These are phyloP conservation scores for Elymnias hypermnestra DNA, from an alignment of 1,140 invertebrate species.

Conservation along the genomic window DNA sequence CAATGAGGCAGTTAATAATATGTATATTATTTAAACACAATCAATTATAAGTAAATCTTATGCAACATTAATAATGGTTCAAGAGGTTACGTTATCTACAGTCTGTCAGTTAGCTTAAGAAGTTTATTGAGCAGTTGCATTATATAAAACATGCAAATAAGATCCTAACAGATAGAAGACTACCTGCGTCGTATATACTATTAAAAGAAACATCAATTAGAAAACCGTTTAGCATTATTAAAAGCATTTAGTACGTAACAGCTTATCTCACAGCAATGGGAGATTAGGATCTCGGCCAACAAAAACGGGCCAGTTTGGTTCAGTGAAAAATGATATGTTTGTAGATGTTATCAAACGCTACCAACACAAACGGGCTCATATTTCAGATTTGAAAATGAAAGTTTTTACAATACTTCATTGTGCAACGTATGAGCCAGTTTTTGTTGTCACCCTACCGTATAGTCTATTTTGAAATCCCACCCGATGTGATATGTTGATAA, in stretches of 20 bases:
- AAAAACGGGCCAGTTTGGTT: conserved; percentile 34
- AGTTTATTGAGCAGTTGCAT: background rate
- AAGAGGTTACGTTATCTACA: too few species aligned
- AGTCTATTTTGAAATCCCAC: conserved; percentile 12
- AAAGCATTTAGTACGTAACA: conserved; percentile 21
- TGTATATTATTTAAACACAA: too few species aligned
- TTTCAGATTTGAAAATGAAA: conserved; percentile 17
- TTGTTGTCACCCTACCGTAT: conserved; percentile 14
- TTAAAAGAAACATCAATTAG: conserved; percentile 14
- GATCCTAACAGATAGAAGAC: background rate
- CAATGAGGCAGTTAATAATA: too few species aligned
- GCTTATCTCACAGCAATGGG: conserved; percentile 34
- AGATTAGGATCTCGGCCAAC: conserved; percentile 31
- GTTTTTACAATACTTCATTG: conserved; percentile 13
- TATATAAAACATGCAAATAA: background rate
- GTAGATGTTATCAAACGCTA: conserved; percentile 47
- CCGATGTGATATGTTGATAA: conserved; percentile 7
- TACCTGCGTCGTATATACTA: background rate
- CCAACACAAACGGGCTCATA: conserved; percentile 16
- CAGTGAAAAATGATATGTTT: conserved; percentile 67
- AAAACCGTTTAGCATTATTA: conserved; percentile 28
- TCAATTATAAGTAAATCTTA: too few species aligned
- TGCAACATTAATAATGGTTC: too few species aligned
- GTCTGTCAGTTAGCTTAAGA: too few species aligned
- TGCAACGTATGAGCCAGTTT: conserved; percentile 9